These are phyloP conservation scores for Buteo buteo DNA, from an alignment of 2,113 vertebrate species.

Conservation along the genomic window DNA sequence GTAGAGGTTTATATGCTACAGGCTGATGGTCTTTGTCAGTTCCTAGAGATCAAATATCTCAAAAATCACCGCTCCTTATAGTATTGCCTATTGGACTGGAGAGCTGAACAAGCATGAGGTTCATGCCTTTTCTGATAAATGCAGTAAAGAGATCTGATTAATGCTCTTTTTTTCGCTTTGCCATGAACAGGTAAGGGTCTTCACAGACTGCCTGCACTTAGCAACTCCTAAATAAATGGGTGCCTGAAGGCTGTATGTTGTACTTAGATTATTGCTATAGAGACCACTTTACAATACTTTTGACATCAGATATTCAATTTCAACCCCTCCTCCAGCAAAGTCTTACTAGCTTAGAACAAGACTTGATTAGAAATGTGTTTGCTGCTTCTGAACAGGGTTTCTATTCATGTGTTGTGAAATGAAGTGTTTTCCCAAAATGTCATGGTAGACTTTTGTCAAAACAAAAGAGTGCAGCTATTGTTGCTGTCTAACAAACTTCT, in stretches of 20 bases:
- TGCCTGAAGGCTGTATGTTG: background rate
- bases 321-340: background rate
- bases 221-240: background rate
- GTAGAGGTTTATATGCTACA: background rate
- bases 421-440: background rate
- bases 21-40: background rate
- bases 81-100: background rate
- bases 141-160: background rate
- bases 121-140: background rate
- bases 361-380: background rate
- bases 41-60: background rate
- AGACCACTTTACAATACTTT: conserved; percentile 1
- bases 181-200: background rate
- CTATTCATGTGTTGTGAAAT: background rate
- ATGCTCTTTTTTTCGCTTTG: background rate
- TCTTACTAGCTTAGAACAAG: background rate
- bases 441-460: background rate
- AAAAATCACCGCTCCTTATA: background rate
- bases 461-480: background rate
- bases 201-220: background rate
- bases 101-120: background rate
- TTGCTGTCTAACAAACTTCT: background rate
- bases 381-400: background rate
- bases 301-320: background rate
- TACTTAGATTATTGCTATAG: conserved; percentile 1